Conservation (phyloP, 2,888 invertebrate genomes). For the Drosophila birchii region DNA sequence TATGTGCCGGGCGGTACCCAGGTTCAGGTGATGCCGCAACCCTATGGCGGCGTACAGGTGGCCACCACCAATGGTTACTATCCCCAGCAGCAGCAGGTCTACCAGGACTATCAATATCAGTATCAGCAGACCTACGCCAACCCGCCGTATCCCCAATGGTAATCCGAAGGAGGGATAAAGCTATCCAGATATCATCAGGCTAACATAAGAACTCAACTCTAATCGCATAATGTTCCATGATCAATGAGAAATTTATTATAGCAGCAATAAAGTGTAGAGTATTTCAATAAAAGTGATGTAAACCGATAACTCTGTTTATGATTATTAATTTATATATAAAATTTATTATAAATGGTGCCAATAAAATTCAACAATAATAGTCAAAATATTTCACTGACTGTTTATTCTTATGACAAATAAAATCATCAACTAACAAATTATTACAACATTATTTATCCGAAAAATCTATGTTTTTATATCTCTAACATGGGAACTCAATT, state of each 20-base stretch:
- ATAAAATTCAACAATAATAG: too few species aligned
- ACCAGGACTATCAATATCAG: conserved; percentile 57
- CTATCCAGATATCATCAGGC: not conserved
- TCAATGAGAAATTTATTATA: conserved; percentile 11
- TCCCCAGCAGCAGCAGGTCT: conserved; percentile 62
- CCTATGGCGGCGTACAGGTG: conserved; percentile 54
- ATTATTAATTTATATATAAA: not conserved
- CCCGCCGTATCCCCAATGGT: conserved; percentile 63
- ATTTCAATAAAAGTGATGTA: not conserved
- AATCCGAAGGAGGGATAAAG: not conserved
- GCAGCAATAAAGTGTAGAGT: conserved; percentile 8
- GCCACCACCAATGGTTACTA: conserved; percentile 55
- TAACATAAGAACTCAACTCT: conserved; percentile 3
- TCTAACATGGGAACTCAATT: too few species aligned
- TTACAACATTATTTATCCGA: too few species aligned
- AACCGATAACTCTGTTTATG: not conserved
- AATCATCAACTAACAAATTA: too few species aligned
- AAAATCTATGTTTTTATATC: too few species aligned
- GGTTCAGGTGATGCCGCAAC: conserved; percentile 57
- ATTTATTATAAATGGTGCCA: too few species aligned
- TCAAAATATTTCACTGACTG: too few species aligned
- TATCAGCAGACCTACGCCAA: conserved; percentile 49
- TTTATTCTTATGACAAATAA: too few species aligned
- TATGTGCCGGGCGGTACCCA: conserved; percentile 55
- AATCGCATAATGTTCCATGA: not conserved